A percentile compares a stretch with the other conserved stretches of the same genome.
These are phyloP conservation scores for Myrmophylax atrothorax DNA, from an alignment of 2,113 vertebrate species.

Conservation along the genomic window DNA sequence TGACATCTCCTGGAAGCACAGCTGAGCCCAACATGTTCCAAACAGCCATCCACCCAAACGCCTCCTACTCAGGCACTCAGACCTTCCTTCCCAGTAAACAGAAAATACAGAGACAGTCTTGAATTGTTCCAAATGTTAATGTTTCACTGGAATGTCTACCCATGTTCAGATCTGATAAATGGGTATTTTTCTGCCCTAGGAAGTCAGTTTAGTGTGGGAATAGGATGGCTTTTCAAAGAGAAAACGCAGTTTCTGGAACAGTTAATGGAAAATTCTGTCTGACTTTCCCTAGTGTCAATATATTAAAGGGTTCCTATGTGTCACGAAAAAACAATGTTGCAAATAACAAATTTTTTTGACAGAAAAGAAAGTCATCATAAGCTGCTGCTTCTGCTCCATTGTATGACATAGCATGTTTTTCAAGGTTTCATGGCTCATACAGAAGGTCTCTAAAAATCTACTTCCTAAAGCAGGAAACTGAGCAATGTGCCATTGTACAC, in stretches of 20 bases:
- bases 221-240: background rate
- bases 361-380: background rate
- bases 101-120: slow-evolving; percentile 8
- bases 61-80: slow-evolving; percentile 27
- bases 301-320: background rate
- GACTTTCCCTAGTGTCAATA: background rate
- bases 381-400: background rate
- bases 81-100: slow-evolving; percentile 50
- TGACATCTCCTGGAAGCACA: slow-evolving; percentile 43
- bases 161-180: background rate
- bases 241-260: background rate
- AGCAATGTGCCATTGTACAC: background rate
- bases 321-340: background rate
- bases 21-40: slow-evolving; percentile 70
- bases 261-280: background rate
- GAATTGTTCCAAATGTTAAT: background rate
- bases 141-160: background rate
- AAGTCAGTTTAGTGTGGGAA: background rate
- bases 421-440: background rate
- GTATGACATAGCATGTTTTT: background rate
- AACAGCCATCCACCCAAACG: slow-evolving; percentile 65
- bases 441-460: background rate
- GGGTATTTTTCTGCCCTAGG: background rate
- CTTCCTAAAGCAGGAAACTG: background rate
- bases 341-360: background rate